These are phyloP conservation scores for Cheiracanthium punctorium DNA, from an alignment of 2,888 invertebrate genomes.

Conservation along the genomic window DNA sequence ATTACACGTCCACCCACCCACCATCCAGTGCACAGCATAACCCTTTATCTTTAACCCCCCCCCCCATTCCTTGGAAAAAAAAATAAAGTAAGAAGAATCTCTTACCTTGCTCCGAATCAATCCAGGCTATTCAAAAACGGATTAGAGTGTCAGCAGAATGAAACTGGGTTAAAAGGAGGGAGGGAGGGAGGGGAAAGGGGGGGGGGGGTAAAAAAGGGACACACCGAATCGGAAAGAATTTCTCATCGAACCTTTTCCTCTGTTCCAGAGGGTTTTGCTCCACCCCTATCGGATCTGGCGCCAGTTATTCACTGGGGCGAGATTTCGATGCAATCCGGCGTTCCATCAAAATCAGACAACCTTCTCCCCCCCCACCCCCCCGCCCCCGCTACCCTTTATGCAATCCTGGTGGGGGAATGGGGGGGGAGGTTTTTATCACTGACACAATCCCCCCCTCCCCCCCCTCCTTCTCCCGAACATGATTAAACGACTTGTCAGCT, in stretches of 20 bases:
- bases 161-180: slow-evolving; percentile 40
- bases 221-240: slow-evolving; percentile 4
- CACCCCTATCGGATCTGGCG: slow-evolving; percentile 33
- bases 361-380: slow-evolving; percentile 26
- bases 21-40: no score
- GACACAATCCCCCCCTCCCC: no score
- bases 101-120: slow-evolving; percentile 18
- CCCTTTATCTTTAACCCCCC: not conserved
- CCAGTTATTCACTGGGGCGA: slow-evolving; percentile 57
- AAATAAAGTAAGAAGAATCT: no score
- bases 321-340: slow-evolving; percentile 55
- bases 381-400: slow-evolving; percentile 35
- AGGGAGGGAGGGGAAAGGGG: not conserved
- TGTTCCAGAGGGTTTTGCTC: no score
- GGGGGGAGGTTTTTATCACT: slow-evolving; percentile 46
- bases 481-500: slow-evolving; percentile 10
- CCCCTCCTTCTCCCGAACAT: no score
- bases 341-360: slow-evolving; percentile 60
- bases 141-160: slow-evolving; percentile 29
- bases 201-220: not conserved
- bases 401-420: not conserved
- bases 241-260: slow-evolving; percentile 11
- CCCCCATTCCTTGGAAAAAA: not conserved
- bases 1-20: not conserved
- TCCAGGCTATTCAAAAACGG: slow-evolving; percentile 37